A percentile compares a stretch with the other conserved stretches of the same genome.
Evolutionary conservation across 1,140 invertebrate genomes (phyloP).

Genomic region (Drosophila obscura): DNA sequence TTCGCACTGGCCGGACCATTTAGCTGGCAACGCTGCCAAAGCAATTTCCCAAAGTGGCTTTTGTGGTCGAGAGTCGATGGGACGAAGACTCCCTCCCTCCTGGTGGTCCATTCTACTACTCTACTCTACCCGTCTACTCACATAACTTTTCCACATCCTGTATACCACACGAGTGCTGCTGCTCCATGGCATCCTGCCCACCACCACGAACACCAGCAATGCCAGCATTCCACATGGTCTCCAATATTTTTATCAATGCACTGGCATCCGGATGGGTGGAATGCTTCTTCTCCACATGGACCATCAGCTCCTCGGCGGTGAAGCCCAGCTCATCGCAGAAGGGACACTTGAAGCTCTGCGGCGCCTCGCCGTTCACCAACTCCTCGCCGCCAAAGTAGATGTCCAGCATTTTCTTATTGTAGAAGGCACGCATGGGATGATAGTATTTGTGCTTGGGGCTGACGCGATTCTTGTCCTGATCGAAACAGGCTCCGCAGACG

Average conservation of each 20-base stretch:
- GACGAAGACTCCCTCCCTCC: not conserved
- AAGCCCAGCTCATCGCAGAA: constrained; percentile 53
- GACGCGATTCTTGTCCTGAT: constrained; percentile 21
- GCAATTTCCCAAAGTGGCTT: constrained; percentile 49
- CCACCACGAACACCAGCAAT: not conserved
- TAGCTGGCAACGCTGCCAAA: not conserved
- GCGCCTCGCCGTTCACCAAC: constrained; percentile 40
- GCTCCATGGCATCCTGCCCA: not conserved
- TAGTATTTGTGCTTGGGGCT: constrained; percentile 48
- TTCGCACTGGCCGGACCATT: too few species aligned
- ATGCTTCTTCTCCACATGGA: constrained; percentile 46
- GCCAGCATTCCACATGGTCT: constrained; percentile 12
- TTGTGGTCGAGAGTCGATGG: constrained; percentile 6
- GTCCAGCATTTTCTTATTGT: constrained; percentile 32
- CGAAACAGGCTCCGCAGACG: constrained; percentile 48
- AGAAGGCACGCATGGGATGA: constrained; percentile 59
- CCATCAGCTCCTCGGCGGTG: constrained; percentile 35
- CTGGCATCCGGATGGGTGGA: constrained; percentile 26
- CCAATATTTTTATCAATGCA: constrained; percentile 39
- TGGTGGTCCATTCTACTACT: constrained; percentile 12
- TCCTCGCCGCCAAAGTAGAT: constrained; percentile 46
- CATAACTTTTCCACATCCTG: constrained; percentile 12
- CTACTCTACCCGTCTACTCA: constrained; percentile 34
- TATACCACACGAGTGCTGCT: too few species aligned
- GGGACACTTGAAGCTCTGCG: constrained; percentile 54